Base-by-base conservation (phyloP, 2,888 invertebrate species). In the Trachelus tabidus region DNA sequence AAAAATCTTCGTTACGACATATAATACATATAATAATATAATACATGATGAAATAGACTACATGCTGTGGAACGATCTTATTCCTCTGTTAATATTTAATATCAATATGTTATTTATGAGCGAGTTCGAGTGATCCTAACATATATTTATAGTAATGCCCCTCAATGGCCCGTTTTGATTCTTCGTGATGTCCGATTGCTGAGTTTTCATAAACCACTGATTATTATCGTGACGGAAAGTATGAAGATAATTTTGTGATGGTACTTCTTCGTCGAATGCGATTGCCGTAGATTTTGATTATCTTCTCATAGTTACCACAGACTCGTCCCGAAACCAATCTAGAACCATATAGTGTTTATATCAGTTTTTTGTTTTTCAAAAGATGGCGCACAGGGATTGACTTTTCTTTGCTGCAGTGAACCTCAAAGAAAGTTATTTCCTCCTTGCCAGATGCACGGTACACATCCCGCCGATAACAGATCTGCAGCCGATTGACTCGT, bases 241-340 rank as follows among this genome's bases (percentile, higher is more conserved):
- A 56, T 23, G 56, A 2, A 23, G 1, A 56, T 56, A 23, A 23
- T 56, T 56, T 40, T 2, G 6, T 40, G 1, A 15, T 40, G 15
- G 15, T 15, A 15, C 40, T 40, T 6, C 40, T 4, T 40, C 40
- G 2, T 15, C 23, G 56, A 9, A 23, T 56, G 23, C 23, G 56
- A 23, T 23, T 56, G 23, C 23, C 9, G 9, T 56, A 23, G 23
- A 56, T 23, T 56, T 56, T 56, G 2, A 56, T 56, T 56, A 56
- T 56, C 56, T 56, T 56, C 56, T 71, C 71, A 73, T 68, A 23
- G 6, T 69, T 83, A 83, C 83, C 81, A 84, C 1, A 82, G 35
- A 11, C 73, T 78, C 12, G 83, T 83, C 11, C 80, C 81, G 15
- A 82, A 79, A 79, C 78, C 80, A 73, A 83, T 69, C 85, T 87